Percentiles rank a stretch among this genome's conserved stretches.
Conservation (phyloP, 2,113 vertebrate species). For the Ia io region DNA sequence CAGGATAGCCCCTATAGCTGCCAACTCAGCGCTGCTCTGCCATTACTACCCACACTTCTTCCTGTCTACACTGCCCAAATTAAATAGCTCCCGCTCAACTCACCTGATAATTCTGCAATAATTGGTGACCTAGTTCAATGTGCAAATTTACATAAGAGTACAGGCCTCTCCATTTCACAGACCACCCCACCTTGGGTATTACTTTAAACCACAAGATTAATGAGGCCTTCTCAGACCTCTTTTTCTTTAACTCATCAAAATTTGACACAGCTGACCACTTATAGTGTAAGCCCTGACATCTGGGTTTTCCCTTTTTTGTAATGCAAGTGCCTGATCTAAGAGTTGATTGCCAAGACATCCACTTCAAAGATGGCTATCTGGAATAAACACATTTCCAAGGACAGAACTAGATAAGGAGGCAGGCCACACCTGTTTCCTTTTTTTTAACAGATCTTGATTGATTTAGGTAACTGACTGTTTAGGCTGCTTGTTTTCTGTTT, state of each 20-base stretch:
- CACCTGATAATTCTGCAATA: background rate
- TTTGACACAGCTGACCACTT: background rate
- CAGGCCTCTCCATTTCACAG: background rate
- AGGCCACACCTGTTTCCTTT: background rate
- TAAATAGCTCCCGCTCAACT: background rate
- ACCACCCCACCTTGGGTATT: background rate
- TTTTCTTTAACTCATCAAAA: conserved; percentile 23
- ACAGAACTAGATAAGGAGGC: background rate
- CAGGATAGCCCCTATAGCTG: background rate
- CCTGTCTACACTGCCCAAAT: background rate
- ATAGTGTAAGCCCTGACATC: background rate
- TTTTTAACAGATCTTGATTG: background rate
- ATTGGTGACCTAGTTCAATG: background rate
- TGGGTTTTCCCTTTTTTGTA: background rate
- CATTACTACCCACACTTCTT: background rate
- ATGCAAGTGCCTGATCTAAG: background rate
- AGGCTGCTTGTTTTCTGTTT: background rate
- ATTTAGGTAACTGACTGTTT: background rate
- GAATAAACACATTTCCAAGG: background rate
- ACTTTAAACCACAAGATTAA: background rate
- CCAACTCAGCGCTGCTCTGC: background rate
- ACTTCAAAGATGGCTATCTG: background rate
- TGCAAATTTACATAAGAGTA: background rate
- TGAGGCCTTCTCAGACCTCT: background rate
- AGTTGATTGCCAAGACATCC: background rate